A percentile compares a stretch with the other conserved stretches of the same genome.
These are phyloP conservation scores for Loripinus fragilis DNA, from an alignment of 2,888 invertebrate genomes.

Conservation along the genomic window DNA sequence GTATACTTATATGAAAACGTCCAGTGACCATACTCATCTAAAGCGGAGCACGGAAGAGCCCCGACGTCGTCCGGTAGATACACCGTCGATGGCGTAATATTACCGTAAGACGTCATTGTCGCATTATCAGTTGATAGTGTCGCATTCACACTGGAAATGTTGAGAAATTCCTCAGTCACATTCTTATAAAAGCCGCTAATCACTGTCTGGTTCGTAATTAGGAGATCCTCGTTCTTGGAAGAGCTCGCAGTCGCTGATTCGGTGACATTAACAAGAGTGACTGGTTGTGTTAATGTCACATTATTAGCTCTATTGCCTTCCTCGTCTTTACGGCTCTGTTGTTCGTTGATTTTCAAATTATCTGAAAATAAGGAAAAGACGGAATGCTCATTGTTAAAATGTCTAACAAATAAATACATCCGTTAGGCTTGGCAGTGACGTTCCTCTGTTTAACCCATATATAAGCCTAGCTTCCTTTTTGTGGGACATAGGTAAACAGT, in stretches of 20 bases:
- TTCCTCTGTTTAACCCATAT: no score
- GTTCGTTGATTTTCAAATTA: background rate
- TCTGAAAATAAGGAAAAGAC: constrained; percentile 1
- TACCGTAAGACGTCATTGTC: background rate
- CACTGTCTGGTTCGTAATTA: background rate
- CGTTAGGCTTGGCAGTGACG: no score
- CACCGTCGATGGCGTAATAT: background rate
- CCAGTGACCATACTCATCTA: constrained; percentile 22
- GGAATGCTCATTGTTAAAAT: no score
- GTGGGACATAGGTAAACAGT: no score
- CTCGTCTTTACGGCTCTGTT: background rate
- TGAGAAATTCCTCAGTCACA: background rate
- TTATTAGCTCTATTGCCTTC: background rate
- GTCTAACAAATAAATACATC: no score
- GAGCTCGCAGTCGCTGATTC: background rate
- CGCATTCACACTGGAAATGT: background rate
- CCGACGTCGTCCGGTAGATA: constrained; percentile 6
- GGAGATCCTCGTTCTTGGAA: background rate
- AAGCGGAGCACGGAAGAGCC: constrained; percentile 6
- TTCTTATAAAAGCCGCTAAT: constrained; percentile 8
- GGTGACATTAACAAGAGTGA: background rate
- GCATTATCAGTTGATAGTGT: background rate
- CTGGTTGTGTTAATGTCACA: background rate
- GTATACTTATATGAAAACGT: constrained; percentile 45
- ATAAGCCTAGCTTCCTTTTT: no score